These are phyloP conservation scores for Amniataba percoides DNA, from an alignment of 2,797 vertebrate genomes.

Conservation along the genomic window DNA sequence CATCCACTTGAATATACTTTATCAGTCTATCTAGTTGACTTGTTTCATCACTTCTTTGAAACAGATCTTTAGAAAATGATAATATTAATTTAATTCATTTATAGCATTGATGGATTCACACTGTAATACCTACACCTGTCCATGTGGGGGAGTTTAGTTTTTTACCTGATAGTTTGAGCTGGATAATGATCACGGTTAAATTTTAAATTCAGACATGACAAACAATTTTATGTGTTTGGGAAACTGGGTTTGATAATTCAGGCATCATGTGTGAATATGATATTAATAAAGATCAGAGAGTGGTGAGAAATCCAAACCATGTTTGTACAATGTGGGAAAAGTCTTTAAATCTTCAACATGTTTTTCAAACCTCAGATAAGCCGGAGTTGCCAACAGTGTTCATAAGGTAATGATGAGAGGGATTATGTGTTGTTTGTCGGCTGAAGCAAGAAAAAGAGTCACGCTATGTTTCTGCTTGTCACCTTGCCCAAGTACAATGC, in stretches of 20 bases:
- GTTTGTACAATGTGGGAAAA: constrained; percentile 39
- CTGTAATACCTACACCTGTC: neutral
- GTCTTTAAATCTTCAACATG: constrained; percentile 70
- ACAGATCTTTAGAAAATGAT: no score
- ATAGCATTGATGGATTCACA: neutral
- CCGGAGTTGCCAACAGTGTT: constrained; percentile 79
- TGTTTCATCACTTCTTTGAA: neutral
- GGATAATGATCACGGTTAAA: neutral
- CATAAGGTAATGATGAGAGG: constrained; percentile 76
- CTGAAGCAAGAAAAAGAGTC: constrained; percentile 64
- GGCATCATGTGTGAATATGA: neutral
- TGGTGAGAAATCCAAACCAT: constrained; percentile 8
- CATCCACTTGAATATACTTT: neutral
- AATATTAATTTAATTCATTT: neutral
- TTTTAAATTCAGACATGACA: neutral
- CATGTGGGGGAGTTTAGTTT: neutral
- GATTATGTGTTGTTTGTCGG: constrained; percentile 66
- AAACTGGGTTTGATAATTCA: neutral
- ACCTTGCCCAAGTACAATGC: constrained; percentile 72
- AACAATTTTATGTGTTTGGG: neutral
- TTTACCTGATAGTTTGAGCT: neutral
- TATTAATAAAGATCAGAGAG: neutral
- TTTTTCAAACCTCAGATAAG: constrained; percentile 84
- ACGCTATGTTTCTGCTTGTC: constrained; percentile 71
- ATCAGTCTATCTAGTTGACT: neutral